Conservation (phyloP, 2,888 invertebrate genomes). For the Mythimna pallens region DNA sequence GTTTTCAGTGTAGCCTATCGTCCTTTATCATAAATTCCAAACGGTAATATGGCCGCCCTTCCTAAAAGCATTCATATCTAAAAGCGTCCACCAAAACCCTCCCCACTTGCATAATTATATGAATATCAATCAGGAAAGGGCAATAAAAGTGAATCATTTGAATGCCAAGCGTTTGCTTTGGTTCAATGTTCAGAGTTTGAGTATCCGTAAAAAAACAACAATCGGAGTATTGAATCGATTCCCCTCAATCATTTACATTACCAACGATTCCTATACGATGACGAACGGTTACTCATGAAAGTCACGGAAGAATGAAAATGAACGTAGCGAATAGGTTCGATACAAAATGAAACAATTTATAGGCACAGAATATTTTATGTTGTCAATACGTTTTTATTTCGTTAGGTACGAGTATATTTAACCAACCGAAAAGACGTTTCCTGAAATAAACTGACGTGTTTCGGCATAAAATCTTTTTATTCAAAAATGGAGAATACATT, state of each 20-base stretch:
- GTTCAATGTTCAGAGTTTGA: conserved; percentile 35
- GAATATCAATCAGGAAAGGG: conserved; percentile 61
- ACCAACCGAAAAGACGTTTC: conserved; percentile 22
- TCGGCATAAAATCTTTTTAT: conserved; percentile 29
- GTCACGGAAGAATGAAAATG: conserved; percentile 43
- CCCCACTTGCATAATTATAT: conserved; percentile 52
- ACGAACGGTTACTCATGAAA: conserved; percentile 31
- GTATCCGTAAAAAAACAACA: conserved; percentile 47
- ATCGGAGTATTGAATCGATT: conserved; percentile 24
- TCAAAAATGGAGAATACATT: conserved; percentile 22
- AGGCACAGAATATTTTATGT: conserved; percentile 22
- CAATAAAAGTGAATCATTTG: conserved; percentile 56
- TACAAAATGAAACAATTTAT: conserved; percentile 35
- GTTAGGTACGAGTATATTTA: conserved; percentile 9
- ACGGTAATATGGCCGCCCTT: conserved; percentile 20
- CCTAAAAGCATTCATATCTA: conserved; percentile 49
- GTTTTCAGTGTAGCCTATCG: neutral
- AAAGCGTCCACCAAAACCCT: conserved; percentile 26
- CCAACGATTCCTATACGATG: conserved; percentile 38
- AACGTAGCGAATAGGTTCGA: conserved; percentile 26
- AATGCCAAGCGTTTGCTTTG: conserved; percentile 45
- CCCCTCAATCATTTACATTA: conserved; percentile 45
- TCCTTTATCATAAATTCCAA: conserved; percentile 23
- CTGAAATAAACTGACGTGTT: conserved; percentile 24
- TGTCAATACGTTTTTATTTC: conserved; percentile 35